Base-by-base conservation (phyloP, 2,888 invertebrate genomes). In the Globia sparganii region DNA sequence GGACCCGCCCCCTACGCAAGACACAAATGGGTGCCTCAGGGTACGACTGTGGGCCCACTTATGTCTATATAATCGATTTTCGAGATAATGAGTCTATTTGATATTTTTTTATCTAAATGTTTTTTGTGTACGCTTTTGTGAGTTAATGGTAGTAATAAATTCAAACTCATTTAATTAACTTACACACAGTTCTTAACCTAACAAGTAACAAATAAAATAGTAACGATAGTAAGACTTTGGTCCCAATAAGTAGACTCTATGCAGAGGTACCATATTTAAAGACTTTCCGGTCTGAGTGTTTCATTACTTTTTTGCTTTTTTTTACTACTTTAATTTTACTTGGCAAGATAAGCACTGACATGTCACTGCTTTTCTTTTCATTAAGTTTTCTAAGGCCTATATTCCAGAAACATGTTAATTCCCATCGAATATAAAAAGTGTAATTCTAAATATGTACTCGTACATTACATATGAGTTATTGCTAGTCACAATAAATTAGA, bases 21-120 rank as follows among this genome's bases (percentile, higher is more conserved):
- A 85, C 80, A 88, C 86, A 92, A 93, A 92, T 92, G 93, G 91
- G 84, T 90, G 92, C 94, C 94, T 84, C 93, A 94, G 94, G 95
- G 95, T 91, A 90, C 83, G 85, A 90, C 86, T 88, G 86, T 93
- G 86, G 93, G 91, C 68, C 92, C 92, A 88, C 88, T 91, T 88
- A 91, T 91, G 88, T 91, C 91, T 73, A 80, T 87, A 87, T 68
- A 69, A 61, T 77, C 28, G 65, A 80, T 70, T 77, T 72, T 86
- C 72, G 76, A 85, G 72, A 62, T 77, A 82, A 81, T 74, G 61
- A 67, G 75, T 72, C 58, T 71, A 70, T 80, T 79, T 65, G 28
- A 72, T 70, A 28, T 64, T 76, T 73, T 62, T 70, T 69, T 11
- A 43, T 76, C 46, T 59, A 43, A 53, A 66, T 21, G 18, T 58